Evolutionary conservation across 1,140 invertebrate species (phyloP), one percentile per base, ranked within the genome.

Genomic region (Cataglyphis hispanica): DNA sequence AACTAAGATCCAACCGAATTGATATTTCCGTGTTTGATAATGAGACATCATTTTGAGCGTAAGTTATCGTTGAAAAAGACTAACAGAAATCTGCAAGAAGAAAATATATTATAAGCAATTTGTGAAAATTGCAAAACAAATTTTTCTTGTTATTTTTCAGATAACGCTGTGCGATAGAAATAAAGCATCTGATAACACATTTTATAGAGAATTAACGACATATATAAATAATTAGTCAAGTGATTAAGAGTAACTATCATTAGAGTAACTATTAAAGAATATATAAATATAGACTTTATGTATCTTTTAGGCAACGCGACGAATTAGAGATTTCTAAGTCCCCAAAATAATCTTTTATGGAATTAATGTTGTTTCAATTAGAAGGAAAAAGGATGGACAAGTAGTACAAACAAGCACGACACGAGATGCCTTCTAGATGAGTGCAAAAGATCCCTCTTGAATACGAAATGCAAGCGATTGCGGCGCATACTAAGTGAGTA

Each of bases 401-500:
- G 67, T 60, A 83, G 53, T 69, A 80, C 77, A 46, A 67, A 43
- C 60, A 53, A 69, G 46, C 40, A 25, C 8, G 76, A 80, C 50
- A 69, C 3, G 64, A 80, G 66, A 69, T 5, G 66, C 67, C 78
- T 84, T 61, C 60, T 76, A 37, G 84, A 70, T 67, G 77, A 77
- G 61, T 31, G 67, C 16, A 56, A 37, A 84, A 37, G 63, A 25
- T 88, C 58, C 83, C 75, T 64, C 60, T 58, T 87, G 91, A 89
- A 91, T 91, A 91, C 91, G n/a, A 81, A 87, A 84, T 85, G 58
- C 50, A 50, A 64, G 64, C 40, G 25, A 70, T 34, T 67, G 61
- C 63, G 50, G 76, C 61, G 89, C 88, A 93, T 92, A 88, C 84
- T 75, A 92, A 92, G n/a, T 85, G 66, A 22, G 22, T 93, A 93